Conservation (phyloP, 1,140 invertebrate species). For the Zaprionus lachaisei region DNA sequence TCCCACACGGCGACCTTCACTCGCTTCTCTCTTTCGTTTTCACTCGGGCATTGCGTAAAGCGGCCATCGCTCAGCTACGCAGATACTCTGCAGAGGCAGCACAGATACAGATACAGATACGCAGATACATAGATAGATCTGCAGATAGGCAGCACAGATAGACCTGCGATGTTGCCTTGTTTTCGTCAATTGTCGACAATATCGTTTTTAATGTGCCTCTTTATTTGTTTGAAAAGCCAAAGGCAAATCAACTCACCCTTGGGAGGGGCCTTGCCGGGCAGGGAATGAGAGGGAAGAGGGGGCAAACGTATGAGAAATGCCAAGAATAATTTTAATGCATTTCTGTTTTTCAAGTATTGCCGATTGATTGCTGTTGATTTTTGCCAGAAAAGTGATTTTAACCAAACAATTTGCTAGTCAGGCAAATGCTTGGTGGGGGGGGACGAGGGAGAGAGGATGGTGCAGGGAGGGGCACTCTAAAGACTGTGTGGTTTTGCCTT, state of each 20-base stretch:
- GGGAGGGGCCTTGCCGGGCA: conserved; percentile 8
- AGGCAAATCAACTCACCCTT: conserved; percentile 27
- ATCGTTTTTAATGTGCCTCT: conserved; percentile 71
- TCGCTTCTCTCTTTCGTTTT: conserved; percentile 52
- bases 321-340: conserved; percentile 70
- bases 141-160: conserved; percentile 15
- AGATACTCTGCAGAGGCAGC: conserved; percentile 5
- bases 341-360: conserved; percentile 60
- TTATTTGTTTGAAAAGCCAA: conserved; percentile 69
- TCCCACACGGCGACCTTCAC: conserved; percentile 53
- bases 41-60: conserved; percentile 70
- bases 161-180: conserved; percentile 53
- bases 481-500: conserved; percentile 11
- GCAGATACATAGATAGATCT: neutral
- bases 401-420: conserved; percentile 18
- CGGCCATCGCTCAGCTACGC: conserved; percentile 27
- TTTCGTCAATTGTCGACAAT: conserved; percentile 82
- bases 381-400: conserved; percentile 47
- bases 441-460: neutral
- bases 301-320: conserved; percentile 28
- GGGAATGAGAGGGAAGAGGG: neutral
- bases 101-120: conserved; percentile 2
- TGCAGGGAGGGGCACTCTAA: neutral
- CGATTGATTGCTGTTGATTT: conserved; percentile 71
- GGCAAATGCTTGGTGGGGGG: neutral